phyloP scores from a whole-genome alignment of 2,888 invertebrate species.

The Dyspetes luteomarginatus region DNA sequence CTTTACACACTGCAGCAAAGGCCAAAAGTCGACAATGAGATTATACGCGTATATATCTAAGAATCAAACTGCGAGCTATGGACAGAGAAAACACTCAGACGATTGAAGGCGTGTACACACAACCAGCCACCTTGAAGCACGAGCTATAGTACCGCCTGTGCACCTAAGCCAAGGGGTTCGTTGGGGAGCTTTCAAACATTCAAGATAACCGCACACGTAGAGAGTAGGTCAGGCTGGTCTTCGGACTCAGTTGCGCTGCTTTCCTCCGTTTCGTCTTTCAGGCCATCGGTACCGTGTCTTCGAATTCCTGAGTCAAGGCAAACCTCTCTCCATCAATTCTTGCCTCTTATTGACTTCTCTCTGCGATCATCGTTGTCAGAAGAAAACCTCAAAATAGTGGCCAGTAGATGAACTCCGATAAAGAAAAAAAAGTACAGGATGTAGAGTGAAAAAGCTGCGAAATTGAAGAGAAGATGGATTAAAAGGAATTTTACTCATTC shows the following conservation, averaged over 20 bases:
- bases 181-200: slow-evolving; percentile 45
- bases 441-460: neutral
- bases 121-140: slow-evolving; percentile 2
- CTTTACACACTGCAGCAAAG: slow-evolving; percentile 38
- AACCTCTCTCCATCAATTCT: slow-evolving; percentile 1
- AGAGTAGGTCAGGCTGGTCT: slow-evolving; percentile 38
- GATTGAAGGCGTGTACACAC: slow-evolving; percentile 26
- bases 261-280: slow-evolving; percentile 5
- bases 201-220: slow-evolving; percentile 11
- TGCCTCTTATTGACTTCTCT: neutral
- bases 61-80: slow-evolving; percentile 12
- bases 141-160: slow-evolving; percentile 15
- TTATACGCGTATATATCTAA: neutral
- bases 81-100: slow-evolving; percentile 6
- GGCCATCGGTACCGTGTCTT: neutral
- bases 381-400: neutral
- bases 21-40: slow-evolving; percentile 27
- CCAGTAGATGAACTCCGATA: neutral
- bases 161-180: slow-evolving; percentile 26
- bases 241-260: neutral
- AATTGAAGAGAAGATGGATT: neutral
- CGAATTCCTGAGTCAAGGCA: slow-evolving; percentile 8
- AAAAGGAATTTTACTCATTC: slow-evolving; percentile 17
- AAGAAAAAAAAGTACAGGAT: neutral
- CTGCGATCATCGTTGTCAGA: neutral